Base-by-base conservation (phyloP, 2,797 vertebrate species). In the Acropternis orthonyx region DNA sequence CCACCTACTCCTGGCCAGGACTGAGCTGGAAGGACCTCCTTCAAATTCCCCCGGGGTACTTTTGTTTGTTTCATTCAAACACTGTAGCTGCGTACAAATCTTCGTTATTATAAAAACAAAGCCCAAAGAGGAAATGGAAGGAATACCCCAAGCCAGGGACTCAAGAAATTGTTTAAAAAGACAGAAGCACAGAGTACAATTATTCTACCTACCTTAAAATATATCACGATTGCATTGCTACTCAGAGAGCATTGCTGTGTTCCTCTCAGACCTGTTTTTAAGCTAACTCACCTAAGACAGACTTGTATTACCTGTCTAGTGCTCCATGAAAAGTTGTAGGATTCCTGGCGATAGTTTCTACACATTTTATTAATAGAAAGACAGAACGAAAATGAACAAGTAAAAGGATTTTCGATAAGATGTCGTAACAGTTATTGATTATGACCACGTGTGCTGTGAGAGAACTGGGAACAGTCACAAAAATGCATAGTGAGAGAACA, bases 361-460 rank as follows among this genome's bases (percentile, higher is more conserved):
- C 6, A 6, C 1, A 4, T 4, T 37, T 89, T 16, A 18, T 34
- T 34, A 77, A 44, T 1, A 74, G 10, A 66, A 44, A 67, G 5
- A 28, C 2, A 52, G 4, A 12, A 37, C 37, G 9, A 26, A 76
- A 80, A 82, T 0, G 0, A 48, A 20, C 4, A 66, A 68, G 9
- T 15, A 36, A 44, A 59, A 62, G 2, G 6, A 30, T 14, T 56
- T 83, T 55, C 32, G 1, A 7, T 26, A 79, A 51, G 56, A 82
- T 79, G 92, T 17, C 0, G 0, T 26, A 36, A 37, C 19, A 17
- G 20, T 24, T 72, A 49, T 2, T 10, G 8, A 39, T 39, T 16
- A 9, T 2, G 30, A 65, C 18, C 34, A 30, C 13, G 7, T 0
- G 17, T 37, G 6, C 21, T 34, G 6, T 0, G 2, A 80, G 51